phyloP scores from a whole-genome alignment of 2,113 vertebrate species.

The Strix uralensis region DNA sequence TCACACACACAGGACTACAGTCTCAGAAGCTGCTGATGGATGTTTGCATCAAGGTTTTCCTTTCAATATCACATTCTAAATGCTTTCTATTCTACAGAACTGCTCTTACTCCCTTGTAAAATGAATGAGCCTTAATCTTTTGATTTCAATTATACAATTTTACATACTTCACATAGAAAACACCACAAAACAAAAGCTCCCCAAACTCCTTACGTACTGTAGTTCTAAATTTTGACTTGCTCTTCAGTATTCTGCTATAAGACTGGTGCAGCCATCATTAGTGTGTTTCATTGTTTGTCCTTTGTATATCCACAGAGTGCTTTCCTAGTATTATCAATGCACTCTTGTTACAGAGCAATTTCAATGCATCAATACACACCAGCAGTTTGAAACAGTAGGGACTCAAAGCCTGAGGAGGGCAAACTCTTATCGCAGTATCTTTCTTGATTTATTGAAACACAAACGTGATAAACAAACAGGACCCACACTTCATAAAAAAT shows the following conservation, averaged over 20 bases:
- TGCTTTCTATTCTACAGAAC: background rate
- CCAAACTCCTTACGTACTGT: background rate
- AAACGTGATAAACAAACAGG: background rate
- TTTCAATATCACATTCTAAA: background rate
- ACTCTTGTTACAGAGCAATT: background rate
- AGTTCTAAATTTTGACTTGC: background rate
- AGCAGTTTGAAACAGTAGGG: background rate
- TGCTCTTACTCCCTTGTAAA: background rate
- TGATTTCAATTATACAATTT: background rate
- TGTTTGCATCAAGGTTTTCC: conserved; percentile 10
- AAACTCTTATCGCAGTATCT: background rate
- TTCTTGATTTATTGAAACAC: background rate
- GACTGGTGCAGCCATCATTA: background rate
- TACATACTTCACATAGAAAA: background rate
- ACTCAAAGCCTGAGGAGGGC: background rate
- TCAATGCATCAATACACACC: background rate
- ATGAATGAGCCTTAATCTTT: background rate
- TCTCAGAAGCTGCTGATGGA: conserved; percentile 10
- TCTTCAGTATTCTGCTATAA: background rate
- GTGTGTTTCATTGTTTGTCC: background rate
- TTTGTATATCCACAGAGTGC: background rate
- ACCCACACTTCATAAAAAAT: background rate
- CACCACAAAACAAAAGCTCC: background rate
- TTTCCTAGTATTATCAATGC: background rate
- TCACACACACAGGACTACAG: background rate